phyloP scores from a whole-genome alignment of 2,797 vertebrate species.

The Tapirus indicus region DNA sequence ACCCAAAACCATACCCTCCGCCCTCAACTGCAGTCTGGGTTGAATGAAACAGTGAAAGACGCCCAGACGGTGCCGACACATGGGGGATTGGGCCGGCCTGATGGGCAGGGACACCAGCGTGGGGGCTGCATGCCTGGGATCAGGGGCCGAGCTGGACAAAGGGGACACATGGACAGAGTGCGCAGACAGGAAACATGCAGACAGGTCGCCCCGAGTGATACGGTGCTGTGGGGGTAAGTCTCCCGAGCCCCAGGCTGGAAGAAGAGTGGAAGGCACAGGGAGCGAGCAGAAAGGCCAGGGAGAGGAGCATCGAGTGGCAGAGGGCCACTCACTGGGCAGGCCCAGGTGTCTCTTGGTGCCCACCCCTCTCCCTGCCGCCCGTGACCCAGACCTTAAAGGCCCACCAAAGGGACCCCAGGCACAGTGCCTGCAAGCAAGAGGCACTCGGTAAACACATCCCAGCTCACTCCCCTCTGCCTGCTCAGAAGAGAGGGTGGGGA shows the following conservation, averaged over 20 bases:
- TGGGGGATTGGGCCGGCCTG: not conserved
- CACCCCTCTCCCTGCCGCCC: not conserved
- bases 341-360: too few species aligned
- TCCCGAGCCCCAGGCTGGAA: not conserved
- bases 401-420: fast-evolving
- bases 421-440: fast-evolving
- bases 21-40: too few species aligned
- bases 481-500: too few species aligned
- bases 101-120: not conserved
- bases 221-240: fast-evolving
- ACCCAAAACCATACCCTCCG: fast-evolving
- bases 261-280: too few species aligned
- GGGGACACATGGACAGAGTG: not conserved
- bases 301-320: not conserved
- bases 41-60: not conserved
- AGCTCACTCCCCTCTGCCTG: not conserved
- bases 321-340: not conserved
- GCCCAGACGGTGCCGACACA: fast-evolving
- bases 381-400: not conserved
- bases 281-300: not conserved
- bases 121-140: too few species aligned
- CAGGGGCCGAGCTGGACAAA: not conserved
- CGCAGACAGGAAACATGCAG: not conserved
- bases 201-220: not conserved
- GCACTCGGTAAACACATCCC: fast-evolving